Evolutionary conservation across 2,888 invertebrate genomes (phyloP), one percentile per base, ranked within the genome.

Genomic region (Clivina fossor): DNA sequence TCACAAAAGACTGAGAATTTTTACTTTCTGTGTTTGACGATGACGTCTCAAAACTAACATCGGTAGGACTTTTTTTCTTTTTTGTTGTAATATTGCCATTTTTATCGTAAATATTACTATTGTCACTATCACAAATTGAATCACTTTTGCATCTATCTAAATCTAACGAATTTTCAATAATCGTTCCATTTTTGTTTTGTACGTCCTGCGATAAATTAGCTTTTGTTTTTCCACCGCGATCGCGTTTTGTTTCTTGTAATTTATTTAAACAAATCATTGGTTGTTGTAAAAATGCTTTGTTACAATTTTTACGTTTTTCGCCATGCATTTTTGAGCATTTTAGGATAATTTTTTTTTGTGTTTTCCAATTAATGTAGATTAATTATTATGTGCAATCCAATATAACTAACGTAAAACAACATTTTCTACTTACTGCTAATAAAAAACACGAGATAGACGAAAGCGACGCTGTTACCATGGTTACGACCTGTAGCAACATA

Each of bases 401-500:
- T 19, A n/a, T 26, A 43, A 11, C 20, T 7, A 16, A 40, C 16
- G 43, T 43, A 15, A 37, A 15, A 20, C 32, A 15, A n/a, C 37
- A 44, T 44, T 44, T 44, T 53, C n/a, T 19, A 53, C 33, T 35
- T 24, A 44, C 37, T 20, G 19, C 8, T 13, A 47, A 43, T 33
- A 30, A 44, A 35, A 44, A 24, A 44, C 19, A 53, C 43, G 28
- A 46, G 30, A 38, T 46, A 38, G 20, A 26, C 11, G 13, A 32
- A 9, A 20, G 30, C 9, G 30, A 55, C 47, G 47, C 46, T 40
- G 55, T 55, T 38, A 30, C 24, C 20, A 35, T 47, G 22, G 47
- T 8, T 16, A 55, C 47, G 38, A 40, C 30, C 22, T 40, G 43
- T 51, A 24, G 43, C 37, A 46, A 55, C 46, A 55, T 37, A 37